Evolutionary conservation across 2,113 vertebrate species (phyloP).

Genomic region (Genyomyrus donnyi): DNA sequence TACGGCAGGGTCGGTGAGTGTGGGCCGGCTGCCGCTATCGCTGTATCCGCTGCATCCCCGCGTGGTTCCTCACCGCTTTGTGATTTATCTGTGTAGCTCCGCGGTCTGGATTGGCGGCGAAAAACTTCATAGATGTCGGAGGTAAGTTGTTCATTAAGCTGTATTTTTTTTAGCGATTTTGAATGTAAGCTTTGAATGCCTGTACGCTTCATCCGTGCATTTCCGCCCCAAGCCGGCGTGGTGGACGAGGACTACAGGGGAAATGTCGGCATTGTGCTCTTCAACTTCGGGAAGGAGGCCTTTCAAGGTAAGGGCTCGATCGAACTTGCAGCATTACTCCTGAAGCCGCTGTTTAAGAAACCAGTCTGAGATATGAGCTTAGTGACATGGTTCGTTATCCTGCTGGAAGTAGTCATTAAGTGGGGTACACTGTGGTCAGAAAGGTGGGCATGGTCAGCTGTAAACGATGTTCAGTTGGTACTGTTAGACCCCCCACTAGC

Average conservation of each 20-base stretch:
- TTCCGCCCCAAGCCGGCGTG: slow-evolving; percentile 72
- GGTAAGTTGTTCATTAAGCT: slow-evolving; percentile 57
- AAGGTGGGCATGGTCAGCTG: too few relatives aligned
- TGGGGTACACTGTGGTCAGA: too few relatives aligned
- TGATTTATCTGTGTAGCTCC: slow-evolving; percentile 64
- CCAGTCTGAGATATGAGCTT: too few relatives aligned
- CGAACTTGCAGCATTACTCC: not conserved
- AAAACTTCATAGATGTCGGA: slow-evolving; percentile 93
- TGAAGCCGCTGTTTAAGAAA: too few relatives aligned
- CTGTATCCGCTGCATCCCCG: too few relatives aligned
- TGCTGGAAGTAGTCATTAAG: too few relatives aligned
- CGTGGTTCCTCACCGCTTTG: too few relatives aligned
- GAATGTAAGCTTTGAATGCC: not conserved
- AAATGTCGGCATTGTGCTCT: slow-evolving; percentile 88
- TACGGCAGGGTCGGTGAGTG: slow-evolving; percentile 90
- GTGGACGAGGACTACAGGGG: slow-evolving; percentile 97
- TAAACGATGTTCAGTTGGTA: too few relatives aligned
- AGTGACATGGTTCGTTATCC: too few relatives aligned
- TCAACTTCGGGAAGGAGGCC: slow-evolving; percentile 83
- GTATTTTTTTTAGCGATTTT: not conserved
- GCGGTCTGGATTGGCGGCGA: slow-evolving; percentile 87
- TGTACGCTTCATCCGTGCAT: not conserved
- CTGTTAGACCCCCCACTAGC: too few relatives aligned
- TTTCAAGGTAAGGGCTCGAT: slow-evolving; percentile 72
- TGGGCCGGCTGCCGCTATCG: slow-evolving; percentile 4